phyloP scores from a whole-genome alignment of 23 tunicate genomes.

The Trididemnum miniatum region DNA sequence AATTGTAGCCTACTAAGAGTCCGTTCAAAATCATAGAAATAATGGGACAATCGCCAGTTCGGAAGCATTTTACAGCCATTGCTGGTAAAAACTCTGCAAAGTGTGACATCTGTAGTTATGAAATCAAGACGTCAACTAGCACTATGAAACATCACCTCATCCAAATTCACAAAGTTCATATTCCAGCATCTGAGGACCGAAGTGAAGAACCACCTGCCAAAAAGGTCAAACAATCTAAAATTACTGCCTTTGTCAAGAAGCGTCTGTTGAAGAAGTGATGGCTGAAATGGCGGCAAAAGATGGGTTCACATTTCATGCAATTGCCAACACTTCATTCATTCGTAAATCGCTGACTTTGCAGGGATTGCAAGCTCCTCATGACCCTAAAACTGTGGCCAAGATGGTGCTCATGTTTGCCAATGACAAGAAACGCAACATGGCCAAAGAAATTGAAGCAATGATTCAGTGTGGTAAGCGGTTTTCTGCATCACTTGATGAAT shows the following conservation, averaged over 20 bases:
- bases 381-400: too few relatives aligned
- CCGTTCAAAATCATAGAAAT: conserved; percentile 27
- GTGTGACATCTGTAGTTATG: conserved; percentile 30
- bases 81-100: conserved; percentile 34
- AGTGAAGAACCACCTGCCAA: conserved; percentile 35
- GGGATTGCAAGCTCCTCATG: too few relatives aligned
- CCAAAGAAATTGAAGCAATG: too few relatives aligned
- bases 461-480: too few relatives aligned
- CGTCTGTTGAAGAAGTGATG: neutral
- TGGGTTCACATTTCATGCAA: too few relatives aligned
- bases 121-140: conserved; percentile 35
- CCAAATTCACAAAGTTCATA: conserved; percentile 24
- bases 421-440: too few relatives aligned
- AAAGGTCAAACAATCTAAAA: conserved; percentile 28
- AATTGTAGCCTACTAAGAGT: neutral
- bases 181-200: conserved; percentile 23
- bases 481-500: too few relatives aligned
- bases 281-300: too few relatives aligned
- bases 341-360: too few relatives aligned
- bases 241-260: conserved; percentile 35
- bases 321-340: too few relatives aligned
- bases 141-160: conserved; percentile 22
- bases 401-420: too few relatives aligned
- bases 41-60: conserved; percentile 21
- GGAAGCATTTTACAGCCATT: conserved; percentile 33